phyloP scores from a whole-genome alignment of 2,888 invertebrate species.

The Acleris literana region DNA sequence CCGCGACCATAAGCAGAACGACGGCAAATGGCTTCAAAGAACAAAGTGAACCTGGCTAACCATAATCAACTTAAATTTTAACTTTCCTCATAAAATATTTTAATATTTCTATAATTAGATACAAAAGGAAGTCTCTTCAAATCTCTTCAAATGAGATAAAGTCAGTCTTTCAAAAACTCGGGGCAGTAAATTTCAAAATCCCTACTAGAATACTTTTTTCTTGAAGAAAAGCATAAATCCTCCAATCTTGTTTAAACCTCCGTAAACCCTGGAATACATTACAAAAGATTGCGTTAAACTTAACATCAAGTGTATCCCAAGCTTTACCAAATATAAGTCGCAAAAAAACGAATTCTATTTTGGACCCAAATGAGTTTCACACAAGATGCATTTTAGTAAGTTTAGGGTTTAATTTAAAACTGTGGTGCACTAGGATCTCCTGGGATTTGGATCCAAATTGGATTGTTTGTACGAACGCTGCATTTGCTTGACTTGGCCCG shows the following conservation, averaged over 20 bases:
- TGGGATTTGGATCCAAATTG: constrained; percentile 73
- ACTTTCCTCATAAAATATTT: neutral
- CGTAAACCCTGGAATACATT: constrained; percentile 14
- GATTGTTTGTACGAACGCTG: constrained; percentile 72
- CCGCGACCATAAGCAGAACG: neutral
- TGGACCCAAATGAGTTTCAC: constrained; percentile 2
- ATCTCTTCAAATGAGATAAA: too few species aligned
- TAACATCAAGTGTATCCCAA: constrained; percentile 3
- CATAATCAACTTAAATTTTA: neutral
- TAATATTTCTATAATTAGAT: too few species aligned
- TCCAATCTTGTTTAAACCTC: constrained; percentile 12
- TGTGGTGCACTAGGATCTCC: constrained; percentile 64
- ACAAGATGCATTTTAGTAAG: constrained; percentile 29
- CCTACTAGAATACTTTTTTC: neutral
- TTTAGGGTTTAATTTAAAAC: constrained; percentile 69
- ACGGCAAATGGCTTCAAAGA: constrained; percentile 7
- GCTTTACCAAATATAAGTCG: neutral
- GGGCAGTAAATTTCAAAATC: neutral
- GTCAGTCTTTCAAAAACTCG: neutral
- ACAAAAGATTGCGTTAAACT: constrained; percentile 19
- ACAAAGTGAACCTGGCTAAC: constrained; percentile 8
- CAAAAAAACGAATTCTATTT: neutral
- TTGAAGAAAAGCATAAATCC: constrained; percentile 11
- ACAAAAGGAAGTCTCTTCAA: too few species aligned
- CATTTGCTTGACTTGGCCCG: constrained; percentile 72